These are phyloP conservation scores for Liasis olivaceus DNA, from an alignment of 2,797 vertebrate species.

Conservation along the genomic window DNA sequence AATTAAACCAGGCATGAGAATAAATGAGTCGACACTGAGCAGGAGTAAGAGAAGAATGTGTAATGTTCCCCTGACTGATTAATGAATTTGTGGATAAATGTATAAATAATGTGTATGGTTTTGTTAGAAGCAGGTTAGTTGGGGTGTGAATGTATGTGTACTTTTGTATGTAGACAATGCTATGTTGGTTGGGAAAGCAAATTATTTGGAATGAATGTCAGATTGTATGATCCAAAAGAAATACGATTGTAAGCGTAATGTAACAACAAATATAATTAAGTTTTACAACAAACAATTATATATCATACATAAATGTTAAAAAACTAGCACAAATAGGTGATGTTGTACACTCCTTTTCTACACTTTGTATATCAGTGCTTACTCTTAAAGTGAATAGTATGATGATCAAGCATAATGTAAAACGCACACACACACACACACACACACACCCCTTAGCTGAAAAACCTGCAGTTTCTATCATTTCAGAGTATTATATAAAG, in stretches of 20 bases:
- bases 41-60: not conserved
- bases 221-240: not conserved
- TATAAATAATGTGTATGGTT: not conserved
- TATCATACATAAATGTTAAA: not conserved
- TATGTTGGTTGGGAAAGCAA: not conserved
- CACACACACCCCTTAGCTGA: not conserved
- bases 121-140: not conserved
- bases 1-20: not conserved
- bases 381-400: not conserved
- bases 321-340: not conserved
- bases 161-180: not conserved
- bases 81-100: not conserved
- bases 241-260: not conserved
- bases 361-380: not conserved
- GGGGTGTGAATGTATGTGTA: not conserved
- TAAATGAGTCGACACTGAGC: not conserved
- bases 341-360: not conserved
- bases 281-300: not conserved
- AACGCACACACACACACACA: too few relatives aligned
- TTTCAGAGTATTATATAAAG: not conserved
- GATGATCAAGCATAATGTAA: not conserved
- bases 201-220: not conserved
- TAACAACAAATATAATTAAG: not conserved
- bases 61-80: not conserved
- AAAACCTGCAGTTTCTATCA: not conserved